Evolutionary conservation across 2,888 invertebrate genomes (phyloP).

Genomic region (Priocnemis perturbator): DNA sequence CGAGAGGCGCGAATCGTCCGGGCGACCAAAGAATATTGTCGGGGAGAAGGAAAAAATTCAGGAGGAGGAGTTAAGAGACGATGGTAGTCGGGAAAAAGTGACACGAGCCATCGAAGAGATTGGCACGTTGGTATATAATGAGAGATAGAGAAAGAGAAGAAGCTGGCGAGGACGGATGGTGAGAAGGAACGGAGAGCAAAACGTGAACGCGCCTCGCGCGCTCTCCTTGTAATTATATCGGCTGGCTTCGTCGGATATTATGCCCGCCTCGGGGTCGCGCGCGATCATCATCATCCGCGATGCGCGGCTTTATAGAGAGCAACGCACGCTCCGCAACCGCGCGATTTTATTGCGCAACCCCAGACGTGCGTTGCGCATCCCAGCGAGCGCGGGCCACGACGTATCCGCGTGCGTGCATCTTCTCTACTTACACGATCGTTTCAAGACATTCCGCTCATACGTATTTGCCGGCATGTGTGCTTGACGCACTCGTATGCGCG

Average conservation of each 20-base stretch:
- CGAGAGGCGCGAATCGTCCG: background rate
- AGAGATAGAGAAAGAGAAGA: background rate
- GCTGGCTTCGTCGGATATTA: constrained; percentile 39
- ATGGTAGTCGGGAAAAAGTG: background rate
- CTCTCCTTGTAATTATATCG: constrained; percentile 55
- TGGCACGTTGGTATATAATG: background rate
- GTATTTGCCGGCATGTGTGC: background rate
- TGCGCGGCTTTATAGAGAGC: constrained; percentile 45
- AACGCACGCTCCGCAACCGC: constrained; percentile 47
- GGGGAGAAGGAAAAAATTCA: background rate
- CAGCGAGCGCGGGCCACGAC: constrained; percentile 3
- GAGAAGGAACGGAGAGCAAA: constrained; percentile 28
- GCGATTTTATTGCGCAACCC: constrained; percentile 42
- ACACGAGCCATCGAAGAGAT: constrained; percentile 17
- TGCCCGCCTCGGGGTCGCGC: constrained; percentile 31
- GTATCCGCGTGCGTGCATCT: no score
- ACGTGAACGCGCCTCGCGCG: constrained; percentile 24
- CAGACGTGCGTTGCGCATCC: constrained; percentile 48
- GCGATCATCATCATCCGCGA: constrained; percentile 34
- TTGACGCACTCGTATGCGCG: background rate
- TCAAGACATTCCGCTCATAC: background rate
- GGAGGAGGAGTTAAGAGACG: background rate
- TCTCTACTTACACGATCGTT: no score
- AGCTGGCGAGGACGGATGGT: constrained; percentile 1
- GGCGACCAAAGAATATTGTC: background rate